These are phyloP conservation scores for Mungos mungo DNA, from an alignment of 2,113 vertebrate genomes.

Conservation along the genomic window DNA sequence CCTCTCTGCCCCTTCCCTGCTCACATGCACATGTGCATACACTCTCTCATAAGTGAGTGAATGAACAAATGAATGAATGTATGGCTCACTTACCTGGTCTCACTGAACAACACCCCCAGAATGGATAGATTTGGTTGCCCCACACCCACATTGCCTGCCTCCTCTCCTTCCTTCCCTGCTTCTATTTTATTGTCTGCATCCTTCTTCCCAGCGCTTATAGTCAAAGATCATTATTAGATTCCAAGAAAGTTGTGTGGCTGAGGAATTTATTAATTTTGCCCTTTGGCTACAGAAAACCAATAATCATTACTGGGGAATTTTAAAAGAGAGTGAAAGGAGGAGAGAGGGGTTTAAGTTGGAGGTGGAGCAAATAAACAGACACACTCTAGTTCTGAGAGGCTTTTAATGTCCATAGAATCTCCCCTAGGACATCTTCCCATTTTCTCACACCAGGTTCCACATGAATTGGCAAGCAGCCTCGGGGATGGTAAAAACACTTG, in stretches of 20 bases:
- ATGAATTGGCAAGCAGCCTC: not conserved
- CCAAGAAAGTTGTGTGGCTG: slow-evolving; percentile 56
- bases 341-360: not conserved
- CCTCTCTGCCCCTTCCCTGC: no score
- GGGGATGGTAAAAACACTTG: not conserved
- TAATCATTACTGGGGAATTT: slow-evolving; percentile 56
- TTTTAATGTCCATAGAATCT: slow-evolving; percentile 45
- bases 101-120: not conserved
- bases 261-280: slow-evolving; percentile 77
- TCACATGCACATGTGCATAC: no score
- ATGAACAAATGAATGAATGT: no score
- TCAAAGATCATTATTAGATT: slow-evolving; percentile 66
- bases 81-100: not conserved
- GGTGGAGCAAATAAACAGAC: not conserved
- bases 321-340: slow-evolving; percentile 24
- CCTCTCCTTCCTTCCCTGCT: not conserved
- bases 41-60: no score
- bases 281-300: slow-evolving; percentile 67
- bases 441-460: not conserved
- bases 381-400: not conserved
- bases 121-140: not conserved
- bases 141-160: not conserved
- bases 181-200: slow-evolving; percentile 62
- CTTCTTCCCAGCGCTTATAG: not conserved
- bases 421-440: not conserved